Conservation (phyloP, 2,797 vertebrate genomes). For the Oceanodroma leucorhoa region DNA sequence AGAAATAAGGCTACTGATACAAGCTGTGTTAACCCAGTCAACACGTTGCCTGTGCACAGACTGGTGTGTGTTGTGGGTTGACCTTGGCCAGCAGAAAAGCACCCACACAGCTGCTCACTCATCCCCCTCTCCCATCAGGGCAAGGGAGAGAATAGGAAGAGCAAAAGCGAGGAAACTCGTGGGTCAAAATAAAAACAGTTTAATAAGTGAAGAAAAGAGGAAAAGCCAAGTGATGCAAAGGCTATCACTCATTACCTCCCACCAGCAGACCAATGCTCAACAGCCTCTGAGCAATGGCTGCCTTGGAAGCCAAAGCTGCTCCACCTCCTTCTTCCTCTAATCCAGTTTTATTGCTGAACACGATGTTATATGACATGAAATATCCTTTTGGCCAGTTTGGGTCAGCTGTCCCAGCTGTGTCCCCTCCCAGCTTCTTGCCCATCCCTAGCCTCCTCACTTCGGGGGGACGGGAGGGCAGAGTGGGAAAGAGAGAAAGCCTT, state of each 20-base stretch:
- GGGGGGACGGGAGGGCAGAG: neutral
- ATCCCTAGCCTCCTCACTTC: neutral
- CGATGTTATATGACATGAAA: neutral
- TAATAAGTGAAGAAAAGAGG: neutral
- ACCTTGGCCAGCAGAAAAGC: neutral
- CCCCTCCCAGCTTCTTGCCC: neutral
- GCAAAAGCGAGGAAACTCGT: neutral
- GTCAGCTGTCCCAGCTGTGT: neutral
- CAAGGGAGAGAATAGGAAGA: neutral
- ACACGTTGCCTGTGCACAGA: neutral
- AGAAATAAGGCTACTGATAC: neutral
- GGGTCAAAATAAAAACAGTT: neutral
- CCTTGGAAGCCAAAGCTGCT: neutral
- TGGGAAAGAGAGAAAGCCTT: neutral
- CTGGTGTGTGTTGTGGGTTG: neutral
- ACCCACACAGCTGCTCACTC: neutral
- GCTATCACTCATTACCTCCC: neutral
- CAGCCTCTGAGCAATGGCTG: neutral
- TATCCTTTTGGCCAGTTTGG: neutral
- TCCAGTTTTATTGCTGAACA: neutral
- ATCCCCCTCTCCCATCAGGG: neutral
- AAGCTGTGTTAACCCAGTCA: neutral
- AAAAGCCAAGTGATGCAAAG: neutral
- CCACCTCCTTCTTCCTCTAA: neutral
- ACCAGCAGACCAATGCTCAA: neutral